Percentiles rank a stretch among this genome's conserved stretches.
These are phyloP conservation scores for Cliona cf. orientalis DNA, from an alignment of 37 sponge, comb jelly and placozoan species.

Conservation along the genomic window DNA sequence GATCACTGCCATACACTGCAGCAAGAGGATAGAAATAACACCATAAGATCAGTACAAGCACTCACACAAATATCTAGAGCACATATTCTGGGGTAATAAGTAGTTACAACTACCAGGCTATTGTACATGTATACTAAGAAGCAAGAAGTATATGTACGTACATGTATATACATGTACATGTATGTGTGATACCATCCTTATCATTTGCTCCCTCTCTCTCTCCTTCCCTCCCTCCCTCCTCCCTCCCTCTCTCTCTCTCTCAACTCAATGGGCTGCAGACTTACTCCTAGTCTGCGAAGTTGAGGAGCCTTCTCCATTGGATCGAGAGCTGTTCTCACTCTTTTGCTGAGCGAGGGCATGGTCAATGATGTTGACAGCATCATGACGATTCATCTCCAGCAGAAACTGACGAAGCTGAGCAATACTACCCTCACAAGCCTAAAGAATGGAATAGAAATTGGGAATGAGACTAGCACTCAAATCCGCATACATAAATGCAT, in stretches of 20 bases:
- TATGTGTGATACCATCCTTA: too few species aligned
- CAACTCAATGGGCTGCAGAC: constrained; percentile 4
- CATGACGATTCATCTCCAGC: constrained; percentile 39
- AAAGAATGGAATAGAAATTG: neutral
- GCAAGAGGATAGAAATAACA: too few species aligned
- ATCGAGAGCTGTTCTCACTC: neutral
- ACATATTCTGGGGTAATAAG: too few species aligned
- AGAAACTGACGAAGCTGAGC: constrained; percentile 38
- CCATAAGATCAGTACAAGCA: too few species aligned
- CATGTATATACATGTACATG: too few species aligned
- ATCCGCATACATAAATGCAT: neutral
- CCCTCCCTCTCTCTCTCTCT: neutral
- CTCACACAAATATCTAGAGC: too few species aligned
- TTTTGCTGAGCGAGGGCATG: constrained; percentile 40
- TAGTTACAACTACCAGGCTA: neutral
- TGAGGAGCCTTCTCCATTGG: neutral
- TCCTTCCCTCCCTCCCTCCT: neutral
- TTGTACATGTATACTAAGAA: too few species aligned
- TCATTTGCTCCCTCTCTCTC: neutral
- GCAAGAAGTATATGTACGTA: too few species aligned
- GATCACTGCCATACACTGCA: too few species aligned
- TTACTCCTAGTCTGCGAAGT: neutral
- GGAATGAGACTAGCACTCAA: neutral
- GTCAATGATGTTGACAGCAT: constrained; percentile 75
- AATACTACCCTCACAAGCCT: constrained; percentile 72